Percentiles rank a stretch among this genome's conserved stretches.
phyloP scores from a whole-genome alignment of 2,113 vertebrate genomes.

The Amblyornis subalaris region DNA sequence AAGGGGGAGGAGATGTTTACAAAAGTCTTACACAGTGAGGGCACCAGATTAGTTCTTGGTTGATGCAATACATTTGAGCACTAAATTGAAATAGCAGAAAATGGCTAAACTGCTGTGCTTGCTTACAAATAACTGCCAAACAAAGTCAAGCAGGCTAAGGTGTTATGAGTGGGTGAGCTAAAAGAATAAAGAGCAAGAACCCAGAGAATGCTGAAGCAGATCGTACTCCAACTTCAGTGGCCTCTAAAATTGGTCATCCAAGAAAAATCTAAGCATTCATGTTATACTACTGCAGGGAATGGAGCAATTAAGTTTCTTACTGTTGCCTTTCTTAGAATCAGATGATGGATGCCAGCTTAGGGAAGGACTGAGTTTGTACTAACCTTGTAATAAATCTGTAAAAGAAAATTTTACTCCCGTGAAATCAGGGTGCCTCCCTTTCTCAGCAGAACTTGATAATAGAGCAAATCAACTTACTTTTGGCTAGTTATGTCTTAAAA shows the following conservation, averaged over 20 bases:
- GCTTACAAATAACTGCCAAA: neutral
- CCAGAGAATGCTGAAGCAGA: neutral
- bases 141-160: neutral
- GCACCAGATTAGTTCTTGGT: neutral
- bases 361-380: neutral
- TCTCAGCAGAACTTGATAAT: neutral
- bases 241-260: neutral
- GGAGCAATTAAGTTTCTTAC: neutral
- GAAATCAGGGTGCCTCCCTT: neutral
- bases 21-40: fast-evolving
- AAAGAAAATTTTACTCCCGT: neutral
- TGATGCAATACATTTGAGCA: neutral
- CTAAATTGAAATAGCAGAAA: neutral
- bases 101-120: neutral
- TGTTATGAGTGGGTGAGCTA: neutral
- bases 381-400: neutral
- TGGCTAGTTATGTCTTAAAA: neutral
- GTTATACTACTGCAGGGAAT: neutral
- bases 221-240: neutral
- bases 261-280: neutral
- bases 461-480: neutral
- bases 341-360: neutral
- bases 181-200: neutral
- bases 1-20: neutral
- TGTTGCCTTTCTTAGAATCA: neutral